Percentiles rank a stretch among this genome's conserved stretches.
Evolutionary conservation across 2,113 vertebrate species (phyloP).

Genomic region (Laticauda laticaudata): DNA sequence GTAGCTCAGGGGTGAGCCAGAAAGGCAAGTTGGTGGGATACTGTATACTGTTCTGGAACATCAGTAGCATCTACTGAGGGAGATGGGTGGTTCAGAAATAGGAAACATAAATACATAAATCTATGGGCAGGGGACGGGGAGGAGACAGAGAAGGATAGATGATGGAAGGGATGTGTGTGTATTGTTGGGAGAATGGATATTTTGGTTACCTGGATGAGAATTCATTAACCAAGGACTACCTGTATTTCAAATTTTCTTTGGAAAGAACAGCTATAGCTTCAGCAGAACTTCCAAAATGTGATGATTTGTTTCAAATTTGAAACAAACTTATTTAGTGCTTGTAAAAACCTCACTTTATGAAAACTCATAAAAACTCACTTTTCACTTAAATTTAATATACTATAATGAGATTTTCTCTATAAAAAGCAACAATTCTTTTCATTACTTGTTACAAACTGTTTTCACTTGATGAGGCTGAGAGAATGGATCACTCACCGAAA

Average conservation of each 20-base stretch:
- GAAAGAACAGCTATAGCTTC: neutral
- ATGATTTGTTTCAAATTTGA: neutral
- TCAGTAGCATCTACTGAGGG: neutral
- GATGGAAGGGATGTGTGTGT: neutral
- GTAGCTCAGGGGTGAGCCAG: neutral
- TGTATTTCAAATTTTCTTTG: neutral
- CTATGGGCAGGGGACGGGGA: neutral
- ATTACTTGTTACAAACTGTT: neutral
- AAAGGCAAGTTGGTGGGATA: neutral
- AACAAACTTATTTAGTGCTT: neutral
- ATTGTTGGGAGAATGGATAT: neutral
- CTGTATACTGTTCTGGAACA: neutral
- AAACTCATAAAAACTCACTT: neutral
- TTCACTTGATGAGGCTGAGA: neutral
- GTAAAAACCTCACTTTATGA: neutral
- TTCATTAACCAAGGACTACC: neutral
- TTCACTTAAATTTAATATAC: neutral
- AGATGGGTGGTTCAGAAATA: neutral
- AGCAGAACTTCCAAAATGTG: neutral
- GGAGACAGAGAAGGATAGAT: neutral
- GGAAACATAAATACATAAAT: neutral
- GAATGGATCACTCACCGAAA: constrained; percentile 65
- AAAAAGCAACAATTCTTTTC: neutral
- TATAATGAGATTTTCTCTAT: neutral
- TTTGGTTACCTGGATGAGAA: neutral